phyloP scores from a whole-genome alignment of 2,888 invertebrate species.

The Colletes collaris region DNA sequence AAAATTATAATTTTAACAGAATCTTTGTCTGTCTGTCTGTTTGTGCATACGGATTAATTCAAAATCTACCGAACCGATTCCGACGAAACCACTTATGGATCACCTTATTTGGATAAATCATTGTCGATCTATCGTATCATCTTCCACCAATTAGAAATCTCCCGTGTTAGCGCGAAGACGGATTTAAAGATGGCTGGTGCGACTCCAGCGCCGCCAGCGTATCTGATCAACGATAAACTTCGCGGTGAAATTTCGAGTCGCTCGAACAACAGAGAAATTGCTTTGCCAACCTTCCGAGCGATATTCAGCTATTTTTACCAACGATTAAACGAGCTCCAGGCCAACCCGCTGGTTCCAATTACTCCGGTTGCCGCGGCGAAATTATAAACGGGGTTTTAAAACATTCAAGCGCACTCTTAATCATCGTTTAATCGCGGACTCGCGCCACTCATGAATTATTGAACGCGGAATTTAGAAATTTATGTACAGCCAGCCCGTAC shows the following conservation, averaged over 20 bases:
- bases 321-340: not conserved
- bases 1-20: too few relatives aligned
- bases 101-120: too few relatives aligned
- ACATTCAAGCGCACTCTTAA: constrained; percentile 25
- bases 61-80: too few relatives aligned
- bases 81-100: too few relatives aligned
- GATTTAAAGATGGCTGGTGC: constrained; percentile 16
- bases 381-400: constrained; percentile 13
- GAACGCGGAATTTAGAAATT: constrained; percentile 24
- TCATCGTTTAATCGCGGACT: constrained; percentile 29
- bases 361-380: constrained; percentile 2
- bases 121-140: constrained; percentile 54
- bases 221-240: not conserved
- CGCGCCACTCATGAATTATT: constrained; percentile 35
- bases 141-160: constrained; percentile 69
- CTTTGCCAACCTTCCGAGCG: too few relatives aligned
- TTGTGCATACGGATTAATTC: too few relatives aligned
- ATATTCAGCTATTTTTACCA: not conserved
- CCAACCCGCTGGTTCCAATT: constrained; percentile 11
- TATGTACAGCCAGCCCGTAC: not conserved
- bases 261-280: not conserved
- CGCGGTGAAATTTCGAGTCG: not conserved
- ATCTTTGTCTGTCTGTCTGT: too few relatives aligned
- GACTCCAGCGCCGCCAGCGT: not conserved
- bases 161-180: constrained; percentile 45